Evolutionary conservation across 1,140 invertebrate species (phyloP).

Genomic region (Telenomus remus): DNA sequence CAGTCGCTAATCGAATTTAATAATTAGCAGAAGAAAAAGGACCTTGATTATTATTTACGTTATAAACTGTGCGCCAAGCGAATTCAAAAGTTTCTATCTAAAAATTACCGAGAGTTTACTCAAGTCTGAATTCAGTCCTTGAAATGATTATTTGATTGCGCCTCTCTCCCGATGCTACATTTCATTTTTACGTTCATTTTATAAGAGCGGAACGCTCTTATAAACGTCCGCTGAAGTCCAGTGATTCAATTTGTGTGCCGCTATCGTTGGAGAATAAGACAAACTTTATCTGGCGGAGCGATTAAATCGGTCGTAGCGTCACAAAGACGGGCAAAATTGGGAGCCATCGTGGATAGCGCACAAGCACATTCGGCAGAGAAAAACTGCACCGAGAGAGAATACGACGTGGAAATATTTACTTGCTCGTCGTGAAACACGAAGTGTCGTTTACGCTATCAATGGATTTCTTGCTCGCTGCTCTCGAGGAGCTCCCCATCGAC

Average conservation of each 20-base stretch:
- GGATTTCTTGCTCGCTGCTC: constrained; percentile 30
- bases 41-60: too few relatives aligned
- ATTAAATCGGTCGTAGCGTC: constrained; percentile 44
- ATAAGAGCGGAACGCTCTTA: constrained; percentile 28
- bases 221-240: constrained; percentile 25
- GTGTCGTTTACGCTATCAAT: constrained; percentile 50
- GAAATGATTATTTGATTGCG: neutral
- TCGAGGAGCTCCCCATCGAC: constrained; percentile 23
- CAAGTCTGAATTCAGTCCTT: too few relatives aligned
- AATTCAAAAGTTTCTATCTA: too few relatives aligned
- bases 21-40: too few relatives aligned
- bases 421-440: constrained; percentile 46
- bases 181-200: constrained; percentile 22
- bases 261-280: constrained; percentile 39
- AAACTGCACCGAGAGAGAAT: constrained; percentile 28
- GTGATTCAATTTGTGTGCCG: constrained; percentile 39
- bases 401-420: constrained; percentile 50
- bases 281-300: constrained; percentile 40
- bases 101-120: too few relatives aligned
- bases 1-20: too few relatives aligned
- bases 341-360: constrained; percentile 41
- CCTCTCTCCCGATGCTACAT: constrained; percentile 13
- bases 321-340: constrained; percentile 42
- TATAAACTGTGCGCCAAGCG: too few relatives aligned
- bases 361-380: constrained; percentile 22